These are phyloP conservation scores for Mesocentrotus franciscanus DNA, from an alignment of 53 echinoderm and acorn worm genomes.

Conservation along the genomic window DNA sequence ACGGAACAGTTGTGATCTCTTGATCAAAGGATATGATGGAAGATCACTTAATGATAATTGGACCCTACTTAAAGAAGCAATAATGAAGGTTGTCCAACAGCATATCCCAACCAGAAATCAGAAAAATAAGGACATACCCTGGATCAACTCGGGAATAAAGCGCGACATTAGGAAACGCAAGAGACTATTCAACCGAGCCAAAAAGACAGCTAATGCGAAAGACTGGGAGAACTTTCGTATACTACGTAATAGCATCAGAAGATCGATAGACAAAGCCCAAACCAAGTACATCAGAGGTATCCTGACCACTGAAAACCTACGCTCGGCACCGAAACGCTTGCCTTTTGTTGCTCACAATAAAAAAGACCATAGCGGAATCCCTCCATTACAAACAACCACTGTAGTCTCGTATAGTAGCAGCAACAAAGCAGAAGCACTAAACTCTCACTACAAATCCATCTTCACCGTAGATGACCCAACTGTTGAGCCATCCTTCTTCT, in stretches of 20 bases:
- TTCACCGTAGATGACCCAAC: conserved; percentile 30
- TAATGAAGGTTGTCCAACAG: too few relatives aligned
- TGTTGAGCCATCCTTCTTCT: neutral
- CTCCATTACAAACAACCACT: neutral
- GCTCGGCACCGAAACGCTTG: neutral
- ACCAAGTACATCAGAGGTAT: conserved; percentile 11
- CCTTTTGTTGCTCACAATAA: neutral
- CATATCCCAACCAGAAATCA: too few relatives aligned
- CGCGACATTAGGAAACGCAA: too few relatives aligned
- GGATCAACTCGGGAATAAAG: too few relatives aligned
- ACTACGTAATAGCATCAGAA: conserved; percentile 28
- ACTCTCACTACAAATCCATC: conserved; percentile 49
- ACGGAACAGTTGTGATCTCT: too few relatives aligned
- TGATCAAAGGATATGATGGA: too few relatives aligned
- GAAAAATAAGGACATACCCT: too few relatives aligned
- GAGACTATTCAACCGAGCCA: neutral
- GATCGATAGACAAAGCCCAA: conserved; percentile 11
- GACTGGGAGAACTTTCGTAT: conserved; percentile 50
- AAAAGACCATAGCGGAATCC: neutral
- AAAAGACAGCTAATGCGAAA: neutral
- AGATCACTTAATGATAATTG: too few relatives aligned
- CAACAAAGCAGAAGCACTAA: neutral
- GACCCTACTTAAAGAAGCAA: too few relatives aligned
- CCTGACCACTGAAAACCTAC: conserved; percentile 23
- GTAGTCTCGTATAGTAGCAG: neutral